Conservation (phyloP, 53 echinoderm and acorn worm genomes). For the Holothuria scabra region DNA sequence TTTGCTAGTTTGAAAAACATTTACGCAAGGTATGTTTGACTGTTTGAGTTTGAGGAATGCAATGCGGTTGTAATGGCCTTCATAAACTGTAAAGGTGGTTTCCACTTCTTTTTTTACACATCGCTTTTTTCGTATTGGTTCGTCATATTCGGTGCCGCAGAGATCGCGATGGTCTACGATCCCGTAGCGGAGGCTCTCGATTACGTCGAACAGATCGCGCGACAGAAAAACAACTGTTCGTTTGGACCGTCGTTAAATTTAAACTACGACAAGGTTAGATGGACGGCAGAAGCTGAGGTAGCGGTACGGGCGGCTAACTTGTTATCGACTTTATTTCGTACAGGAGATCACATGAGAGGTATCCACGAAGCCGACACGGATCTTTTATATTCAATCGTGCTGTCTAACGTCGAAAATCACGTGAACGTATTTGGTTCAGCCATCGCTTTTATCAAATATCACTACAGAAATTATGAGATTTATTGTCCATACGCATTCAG, state of each 20-base stretch:
- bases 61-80: too few species aligned
- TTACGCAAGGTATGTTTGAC: too few species aligned
- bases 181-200: conserved; percentile 82
- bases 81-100: too few species aligned
- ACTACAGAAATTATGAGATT: conserved; percentile 75
- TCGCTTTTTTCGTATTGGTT: too few species aligned
- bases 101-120: too few species aligned
- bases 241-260: conserved; percentile 87
- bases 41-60: too few species aligned
- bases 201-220: conserved; percentile 83
- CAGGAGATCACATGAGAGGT: conserved; percentile 75
- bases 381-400: conserved; percentile 77
- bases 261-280: conserved; percentile 76
- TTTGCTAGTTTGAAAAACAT: too few species aligned
- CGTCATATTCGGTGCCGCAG: too few species aligned
- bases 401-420: conserved; percentile 77
- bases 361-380: conserved; percentile 71
- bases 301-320: conserved; percentile 85
- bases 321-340: conserved; percentile 71
- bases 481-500: conserved; percentile 96
- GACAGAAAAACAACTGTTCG: conserved; percentile 80
- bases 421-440: conserved; percentile 87
- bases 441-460: conserved; percentile 73
- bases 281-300: conserved; percentile 76
- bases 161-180: conserved; percentile 14